phyloP scores from a whole-genome alignment of 2,888 invertebrate genomes.

The Agapostemon virescens region DNA sequence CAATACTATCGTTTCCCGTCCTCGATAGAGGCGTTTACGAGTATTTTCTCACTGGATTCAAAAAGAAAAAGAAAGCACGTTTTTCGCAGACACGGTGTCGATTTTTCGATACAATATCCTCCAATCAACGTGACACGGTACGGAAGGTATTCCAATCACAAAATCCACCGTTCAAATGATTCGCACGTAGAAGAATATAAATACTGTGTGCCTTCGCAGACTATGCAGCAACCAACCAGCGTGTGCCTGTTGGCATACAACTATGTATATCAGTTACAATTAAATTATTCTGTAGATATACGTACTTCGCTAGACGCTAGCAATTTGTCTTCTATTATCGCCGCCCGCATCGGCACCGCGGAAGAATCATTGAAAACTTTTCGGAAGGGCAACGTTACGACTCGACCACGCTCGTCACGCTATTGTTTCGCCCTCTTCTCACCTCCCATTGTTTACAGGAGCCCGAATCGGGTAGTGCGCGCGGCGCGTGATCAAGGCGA shows the following conservation, averaged over 20 bases:
- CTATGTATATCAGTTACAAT: conserved; percentile 61
- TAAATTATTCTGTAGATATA: conserved; percentile 65
- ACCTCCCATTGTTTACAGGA: neutral
- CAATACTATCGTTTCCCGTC: conserved; percentile 35
- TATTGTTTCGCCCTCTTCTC: neutral
- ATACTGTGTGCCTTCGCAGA: conserved; percentile 68
- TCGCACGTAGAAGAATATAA: conserved; percentile 63
- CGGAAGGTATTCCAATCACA: conserved; percentile 45
- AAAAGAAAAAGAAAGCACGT: neutral
- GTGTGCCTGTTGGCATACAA: conserved; percentile 30
- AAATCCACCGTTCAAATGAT: conserved; percentile 41
- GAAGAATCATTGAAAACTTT: conserved; percentile 54
- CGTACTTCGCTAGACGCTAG: conserved; percentile 50
- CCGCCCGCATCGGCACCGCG: conserved; percentile 27
- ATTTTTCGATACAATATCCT: conserved; percentile 40
- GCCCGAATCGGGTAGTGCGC: neutral
- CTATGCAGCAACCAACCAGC: conserved; percentile 63
- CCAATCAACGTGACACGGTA: conserved; percentile 28
- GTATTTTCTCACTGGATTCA: neutral
- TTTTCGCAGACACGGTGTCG: neutral
- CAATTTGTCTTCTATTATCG: conserved; percentile 56
- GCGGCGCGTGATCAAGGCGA: conserved; percentile 35
- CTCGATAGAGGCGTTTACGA: neutral
- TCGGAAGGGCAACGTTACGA: conserved; percentile 50
- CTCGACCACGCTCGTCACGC: conserved; percentile 21